A percentile compares a stretch with the other conserved stretches of the same genome.
Conservation (phyloP, 2,797 vertebrate species). For the Esox masquinongy region DNA sequence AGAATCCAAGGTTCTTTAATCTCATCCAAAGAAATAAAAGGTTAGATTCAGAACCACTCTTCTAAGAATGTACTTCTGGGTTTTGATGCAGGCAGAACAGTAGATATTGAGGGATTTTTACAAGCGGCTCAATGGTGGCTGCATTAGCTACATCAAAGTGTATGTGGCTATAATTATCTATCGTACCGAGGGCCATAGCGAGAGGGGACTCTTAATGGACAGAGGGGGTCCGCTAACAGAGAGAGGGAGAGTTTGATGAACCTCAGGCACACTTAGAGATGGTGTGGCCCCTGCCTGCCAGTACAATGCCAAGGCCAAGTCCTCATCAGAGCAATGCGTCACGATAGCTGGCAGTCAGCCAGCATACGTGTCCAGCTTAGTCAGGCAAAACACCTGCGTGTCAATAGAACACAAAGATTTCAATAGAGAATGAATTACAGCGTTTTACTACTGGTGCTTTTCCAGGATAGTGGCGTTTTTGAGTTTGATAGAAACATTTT, state of each 20-base stretch:
- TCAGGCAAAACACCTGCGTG: conserved; percentile 23
- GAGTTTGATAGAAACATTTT: background rate
- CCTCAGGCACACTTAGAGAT: conserved; percentile 41
- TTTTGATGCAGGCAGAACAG: conserved; percentile 36
- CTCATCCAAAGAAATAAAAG: too few species aligned
- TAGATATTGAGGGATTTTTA: background rate
- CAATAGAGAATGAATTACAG: conserved; percentile 4
- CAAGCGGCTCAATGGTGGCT: conserved; percentile 59
- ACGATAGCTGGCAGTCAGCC: conserved; percentile 28
- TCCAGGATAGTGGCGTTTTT: background rate
- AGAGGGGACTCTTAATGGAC: conserved; percentile 53
- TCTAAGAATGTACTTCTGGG: conserved; percentile 27
- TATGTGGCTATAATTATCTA: conserved; percentile 62
- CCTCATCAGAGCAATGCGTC: conserved; percentile 24
- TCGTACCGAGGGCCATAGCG: conserved; percentile 50
- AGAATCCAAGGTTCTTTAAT: too few species aligned
- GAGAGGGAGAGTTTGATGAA: conserved; percentile 44
- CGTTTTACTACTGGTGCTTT: background rate
- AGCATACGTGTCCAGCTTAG: conserved; percentile 2
- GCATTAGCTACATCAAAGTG: conserved; percentile 48
- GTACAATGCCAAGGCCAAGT: conserved; percentile 39
- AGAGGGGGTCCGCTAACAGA: too few species aligned
- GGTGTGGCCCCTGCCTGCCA: conserved; percentile 14
- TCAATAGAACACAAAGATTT: conserved; percentile 37
- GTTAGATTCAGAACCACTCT: too few species aligned